Evolutionary conservation across 30 jellyfish, hydroid and myxozoan species (phyloP), one percentile per base, ranked within the genome.

Genomic region (Chrysaora quinquecirrha): DNA sequence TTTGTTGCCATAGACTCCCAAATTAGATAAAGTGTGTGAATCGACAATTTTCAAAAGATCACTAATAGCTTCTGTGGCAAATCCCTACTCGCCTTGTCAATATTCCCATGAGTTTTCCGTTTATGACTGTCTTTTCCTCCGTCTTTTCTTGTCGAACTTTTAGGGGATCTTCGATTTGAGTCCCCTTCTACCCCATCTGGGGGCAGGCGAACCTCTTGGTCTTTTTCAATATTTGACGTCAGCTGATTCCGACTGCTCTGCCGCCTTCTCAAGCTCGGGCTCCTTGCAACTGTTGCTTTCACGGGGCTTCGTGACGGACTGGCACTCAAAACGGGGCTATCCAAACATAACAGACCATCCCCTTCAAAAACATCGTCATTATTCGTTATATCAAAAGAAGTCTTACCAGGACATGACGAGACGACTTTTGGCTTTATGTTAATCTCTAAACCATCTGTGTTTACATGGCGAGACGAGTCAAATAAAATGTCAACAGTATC

Each of bases 111-210:
- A n/a, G n/a, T n/a, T n/a, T n/a, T n/a, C n/a, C n/a, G n/a, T n/a
- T n/a, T n/a, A n/a, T n/a, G n/a, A n/a, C n/a, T n/a, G n/a, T n/a
- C n/a, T n/a, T 34, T 35, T 63, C 23, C 70, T 18, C 71, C 29
- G 31, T 43, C 12, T 16, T 9, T 43, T 38, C 30, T 49, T 1
- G 54, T 60, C 22, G 84, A 47, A 21, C 68, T 50, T 32, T 30
- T 70, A 0, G 82, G 82, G 33, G 81, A 1, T 31, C 64, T 2
- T 48, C 34, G 29, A 25, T 25, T 12, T 27, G 30, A 9, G n/a
- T 28, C 58, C 61, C 75, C 75, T 43, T 85, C 95, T 20, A 28
- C 63, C 27, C 95, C 95, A 66, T 85, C 95, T 7, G 95, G 95
- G 31, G 95, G 95, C 38, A 75, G 75, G 1, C 95, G 77, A 31